Percentiles rank a stretch among this genome's conserved stretches.
Conservation (phyloP, 2,888 invertebrate species). For the Philonicus albiceps region DNA sequence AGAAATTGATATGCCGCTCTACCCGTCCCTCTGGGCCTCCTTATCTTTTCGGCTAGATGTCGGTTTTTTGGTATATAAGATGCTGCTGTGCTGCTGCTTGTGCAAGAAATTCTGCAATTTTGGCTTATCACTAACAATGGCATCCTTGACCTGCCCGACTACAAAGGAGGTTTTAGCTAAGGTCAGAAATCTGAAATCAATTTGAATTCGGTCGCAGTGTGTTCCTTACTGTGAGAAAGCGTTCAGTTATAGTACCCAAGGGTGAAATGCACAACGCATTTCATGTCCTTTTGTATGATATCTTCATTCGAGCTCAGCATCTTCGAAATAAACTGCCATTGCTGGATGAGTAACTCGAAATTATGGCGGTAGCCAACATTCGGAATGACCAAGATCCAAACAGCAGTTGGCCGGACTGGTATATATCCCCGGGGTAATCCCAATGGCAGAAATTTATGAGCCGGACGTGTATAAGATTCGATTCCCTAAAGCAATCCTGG, state of each 20-base stretch:
- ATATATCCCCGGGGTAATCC: neutral
- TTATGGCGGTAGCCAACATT: neutral
- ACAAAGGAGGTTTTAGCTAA: neutral
- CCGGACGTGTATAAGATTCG: slow-evolving; percentile 21
- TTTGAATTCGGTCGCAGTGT: neutral
- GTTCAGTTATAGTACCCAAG: neutral
- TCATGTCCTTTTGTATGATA: slow-evolving; percentile 17
- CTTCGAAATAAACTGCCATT: slow-evolving; percentile 9
- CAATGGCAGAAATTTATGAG: slow-evolving; percentile 22
- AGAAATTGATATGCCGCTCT: slow-evolving; percentile 1
- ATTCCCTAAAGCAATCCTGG: neutral
- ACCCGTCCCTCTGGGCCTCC: neutral
- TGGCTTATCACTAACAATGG: slow-evolving; percentile 1
- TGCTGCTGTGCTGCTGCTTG: neutral
- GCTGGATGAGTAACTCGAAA: slow-evolving; percentile 15
- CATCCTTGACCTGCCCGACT: slow-evolving; percentile 36
- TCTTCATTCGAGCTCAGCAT: neutral
- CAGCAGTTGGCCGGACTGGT: neutral
- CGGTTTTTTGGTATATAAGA: neutral
- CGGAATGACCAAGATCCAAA: neutral
- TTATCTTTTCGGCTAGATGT: neutral
- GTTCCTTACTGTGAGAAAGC: neutral
- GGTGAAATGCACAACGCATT: slow-evolving; percentile 14
- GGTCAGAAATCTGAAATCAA: slow-evolving; percentile 31
- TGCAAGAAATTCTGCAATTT: slow-evolving; percentile 6